These are phyloP conservation scores for Festucalex cinctus DNA, from an alignment of 2,113 vertebrate genomes.

Conservation along the genomic window DNA sequence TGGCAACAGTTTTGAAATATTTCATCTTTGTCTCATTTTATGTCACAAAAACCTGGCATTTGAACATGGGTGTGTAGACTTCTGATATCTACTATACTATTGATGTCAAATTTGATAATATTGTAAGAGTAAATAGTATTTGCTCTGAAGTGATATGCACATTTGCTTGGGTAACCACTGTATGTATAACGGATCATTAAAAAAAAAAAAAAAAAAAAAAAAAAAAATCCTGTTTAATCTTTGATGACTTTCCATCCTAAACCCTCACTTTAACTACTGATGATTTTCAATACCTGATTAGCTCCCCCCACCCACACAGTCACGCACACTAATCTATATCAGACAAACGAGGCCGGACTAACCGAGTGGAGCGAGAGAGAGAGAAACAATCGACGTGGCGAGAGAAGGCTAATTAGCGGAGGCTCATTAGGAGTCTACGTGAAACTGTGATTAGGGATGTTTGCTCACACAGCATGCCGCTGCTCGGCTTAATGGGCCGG, in stretches of 20 bases:
- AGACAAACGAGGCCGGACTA: slow-evolving; percentile 64
- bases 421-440: slow-evolving; percentile 86
- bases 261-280: slow-evolving; percentile 80
- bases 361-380: slow-evolving; percentile 48
- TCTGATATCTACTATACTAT: no score
- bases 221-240: slow-evolving; percentile 41
- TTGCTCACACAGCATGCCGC: slow-evolving; percentile 68
- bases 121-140: no score
- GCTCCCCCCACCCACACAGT: slow-evolving; percentile 56
- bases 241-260: slow-evolving; percentile 52
- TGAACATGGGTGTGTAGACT: no score
- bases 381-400: slow-evolving; percentile 61
- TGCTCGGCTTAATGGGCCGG: slow-evolving; percentile 67
- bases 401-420: slow-evolving; percentile 73
- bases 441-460: slow-evolving; percentile 85
- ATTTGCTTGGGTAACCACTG: background rate
- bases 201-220: slow-evolving; percentile 13
- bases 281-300: slow-evolving; percentile 83
- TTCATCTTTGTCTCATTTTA: no score
- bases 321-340: slow-evolving; percentile 69
- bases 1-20: no score
- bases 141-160: background rate
- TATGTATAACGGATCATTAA: background rate
- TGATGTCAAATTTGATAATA: no score
- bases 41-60: no score